Evolutionary conservation across 2,888 invertebrate genomes (phyloP).

Genomic region (Drosophila ochracea): DNA sequence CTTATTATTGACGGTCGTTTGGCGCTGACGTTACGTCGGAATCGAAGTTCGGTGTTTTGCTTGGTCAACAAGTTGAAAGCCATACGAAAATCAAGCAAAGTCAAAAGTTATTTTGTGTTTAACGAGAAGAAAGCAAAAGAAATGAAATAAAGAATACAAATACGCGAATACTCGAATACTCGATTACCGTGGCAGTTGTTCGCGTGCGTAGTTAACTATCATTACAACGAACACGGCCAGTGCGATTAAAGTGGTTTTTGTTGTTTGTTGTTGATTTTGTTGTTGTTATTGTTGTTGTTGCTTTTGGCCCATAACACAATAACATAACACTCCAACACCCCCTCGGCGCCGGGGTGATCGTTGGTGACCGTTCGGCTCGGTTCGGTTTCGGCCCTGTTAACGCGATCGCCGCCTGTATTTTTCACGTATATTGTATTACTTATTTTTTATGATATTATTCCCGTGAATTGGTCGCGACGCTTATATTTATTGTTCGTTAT

Average conservation of each 20-base stretch:
- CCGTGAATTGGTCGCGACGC: slow-evolving; percentile 50
- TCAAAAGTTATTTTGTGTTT: slow-evolving; percentile 31
- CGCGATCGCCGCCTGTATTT: slow-evolving; percentile 45
- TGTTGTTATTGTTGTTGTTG: slow-evolving; percentile 17
- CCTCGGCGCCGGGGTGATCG: not conserved
- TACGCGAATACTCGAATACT: slow-evolving; percentile 30
- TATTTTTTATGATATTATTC: slow-evolving; percentile 47
- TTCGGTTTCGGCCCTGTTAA: slow-evolving; percentile 50
- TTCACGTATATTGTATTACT: slow-evolving; percentile 53
- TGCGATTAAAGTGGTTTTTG: slow-evolving; percentile 45
- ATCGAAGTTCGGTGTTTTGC: slow-evolving; percentile 18
- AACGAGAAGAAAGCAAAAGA: slow-evolving; percentile 22
- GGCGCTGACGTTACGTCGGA: slow-evolving; percentile 46
- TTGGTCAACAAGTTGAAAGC: slow-evolving; percentile 19
- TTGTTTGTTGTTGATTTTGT: slow-evolving; percentile 5
- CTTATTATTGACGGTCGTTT: slow-evolving; percentile 50
- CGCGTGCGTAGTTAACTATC: slow-evolving; percentile 51
- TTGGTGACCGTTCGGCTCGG: slow-evolving; percentile 9
- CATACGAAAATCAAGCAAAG: slow-evolving; percentile 34
- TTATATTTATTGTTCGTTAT: slow-evolving; percentile 45
- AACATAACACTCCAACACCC: not conserved
- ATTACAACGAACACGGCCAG: slow-evolving; percentile 19
- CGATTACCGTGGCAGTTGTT: slow-evolving; percentile 26
- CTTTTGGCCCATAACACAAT: slow-evolving; percentile 24
- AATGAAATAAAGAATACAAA: slow-evolving; percentile 15